Conservation (phyloP, 2,888 invertebrate genomes). For the Sympetrum striolatum region DNA sequence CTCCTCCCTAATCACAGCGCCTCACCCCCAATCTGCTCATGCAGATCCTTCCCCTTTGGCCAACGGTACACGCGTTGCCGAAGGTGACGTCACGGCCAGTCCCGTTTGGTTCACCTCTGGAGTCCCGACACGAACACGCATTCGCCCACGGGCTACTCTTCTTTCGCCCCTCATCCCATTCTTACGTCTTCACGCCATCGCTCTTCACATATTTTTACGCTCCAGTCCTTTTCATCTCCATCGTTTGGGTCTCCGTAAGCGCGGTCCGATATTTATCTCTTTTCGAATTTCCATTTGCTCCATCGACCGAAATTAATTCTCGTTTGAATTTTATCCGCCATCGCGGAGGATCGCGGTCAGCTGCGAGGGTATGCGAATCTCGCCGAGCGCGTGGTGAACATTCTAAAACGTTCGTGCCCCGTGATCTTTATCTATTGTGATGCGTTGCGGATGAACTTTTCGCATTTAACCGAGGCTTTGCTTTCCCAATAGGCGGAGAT, state of each 20-base stretch:
- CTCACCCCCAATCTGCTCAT: neutral
- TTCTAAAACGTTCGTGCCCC: too few relatives aligned
- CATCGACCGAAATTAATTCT: neutral
- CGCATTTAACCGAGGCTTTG: too few relatives aligned
- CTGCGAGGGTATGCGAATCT: too few relatives aligned
- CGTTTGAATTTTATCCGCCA: neutral
- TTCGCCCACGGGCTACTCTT: neutral
- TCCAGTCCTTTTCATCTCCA: neutral
- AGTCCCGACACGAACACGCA: constrained; percentile 29
- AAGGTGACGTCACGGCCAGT: constrained; percentile 17
- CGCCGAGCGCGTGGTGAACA: too few relatives aligned
- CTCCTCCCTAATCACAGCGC: neutral
- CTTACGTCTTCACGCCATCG: neutral
- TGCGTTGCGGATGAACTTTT: too few relatives aligned
- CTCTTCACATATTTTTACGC: neutral
- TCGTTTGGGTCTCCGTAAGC: neutral
- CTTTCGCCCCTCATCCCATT: neutral
- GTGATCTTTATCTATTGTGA: too few relatives aligned
- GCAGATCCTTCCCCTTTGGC: neutral
- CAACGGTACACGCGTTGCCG: constrained; percentile 36
- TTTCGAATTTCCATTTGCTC: neutral
- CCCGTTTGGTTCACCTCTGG: constrained; percentile 37
- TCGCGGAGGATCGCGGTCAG: neutral
- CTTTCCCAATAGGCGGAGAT: too few relatives aligned
- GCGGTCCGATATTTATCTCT: neutral